Evolutionary conservation across 2,797 vertebrate genomes (phyloP), one percentile per base, ranked within the genome.

Genomic region (Loriculus beryllinus): DNA sequence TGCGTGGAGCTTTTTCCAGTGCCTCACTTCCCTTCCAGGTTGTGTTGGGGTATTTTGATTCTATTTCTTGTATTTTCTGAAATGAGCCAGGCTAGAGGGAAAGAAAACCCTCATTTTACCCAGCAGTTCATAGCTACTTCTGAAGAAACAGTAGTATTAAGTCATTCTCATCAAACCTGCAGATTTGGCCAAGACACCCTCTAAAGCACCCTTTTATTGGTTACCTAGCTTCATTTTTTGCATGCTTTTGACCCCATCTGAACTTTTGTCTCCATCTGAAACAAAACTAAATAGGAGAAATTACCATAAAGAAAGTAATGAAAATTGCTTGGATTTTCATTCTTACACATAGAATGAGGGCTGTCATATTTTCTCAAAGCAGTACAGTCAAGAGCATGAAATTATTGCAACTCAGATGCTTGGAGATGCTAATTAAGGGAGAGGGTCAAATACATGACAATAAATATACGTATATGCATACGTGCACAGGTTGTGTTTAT

Each of bases 201-300:
- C 48, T 11, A 9, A 52, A 82, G n/a, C 39, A 51, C 22, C 10
- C 43, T 65, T 45, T 70, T 80, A 22, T 81, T 7, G 6, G 42
- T 93, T 75, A 43, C 39, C 4, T 51, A 52, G n/a, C 69, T 78
- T 78, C 87, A n/a, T 39, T 90, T 96, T 96, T 85, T 39, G 37
- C 33, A 28, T 65, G 17, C 62, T 57, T 35, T 57, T 57, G 14
- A 16, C 33, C 22, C 22, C 14, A 25, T 35, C 56, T 35, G 56
- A 35, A 16, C 56, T 57, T 25, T 57, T 35, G 14, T 35, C 33
- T 57, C 22, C 10, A 8, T 35, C 33, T 57, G 56, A 57, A 57
- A 57, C 21, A 25, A 57, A 57, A 35, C 25, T 16, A 35, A 57
- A 57, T 25, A 57, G 33, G 56, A 25, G 7, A 35, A 35, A 57